These are phyloP conservation scores for Sebastes fasciatus DNA, from an alignment of 2,113 vertebrate genomes.

Conservation along the genomic window DNA sequence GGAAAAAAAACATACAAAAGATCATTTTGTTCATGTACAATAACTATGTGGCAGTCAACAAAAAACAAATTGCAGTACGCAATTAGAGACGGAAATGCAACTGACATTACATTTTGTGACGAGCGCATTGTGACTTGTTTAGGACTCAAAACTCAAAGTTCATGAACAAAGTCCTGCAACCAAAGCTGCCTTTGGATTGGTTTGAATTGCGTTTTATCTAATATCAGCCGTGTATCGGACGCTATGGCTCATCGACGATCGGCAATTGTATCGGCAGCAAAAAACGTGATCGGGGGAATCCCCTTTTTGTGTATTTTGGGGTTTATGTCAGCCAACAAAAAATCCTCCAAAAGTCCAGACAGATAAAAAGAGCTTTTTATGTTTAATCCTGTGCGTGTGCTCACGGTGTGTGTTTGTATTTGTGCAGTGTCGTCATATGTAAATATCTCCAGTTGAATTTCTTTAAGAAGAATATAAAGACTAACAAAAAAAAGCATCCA, in stretches of 20 bases:
- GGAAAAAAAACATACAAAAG: too few species aligned
- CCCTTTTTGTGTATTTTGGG: background rate
- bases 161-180: background rate
- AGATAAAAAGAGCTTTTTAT: background rate
- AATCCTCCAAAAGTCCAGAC: background rate
- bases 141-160: background rate
- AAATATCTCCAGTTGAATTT: background rate
- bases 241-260: too few species aligned
- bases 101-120: too few species aligned
- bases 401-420: background rate
- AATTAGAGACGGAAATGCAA: too few species aligned
- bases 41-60: too few species aligned
- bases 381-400: background rate
- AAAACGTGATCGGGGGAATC: too few species aligned
- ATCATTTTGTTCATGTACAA: too few species aligned
- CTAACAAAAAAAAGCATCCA: background rate
- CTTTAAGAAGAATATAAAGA: background rate
- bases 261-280: too few species aligned
- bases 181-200: background rate
- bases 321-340: background rate
- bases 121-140: background rate
- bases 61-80: too few species aligned
- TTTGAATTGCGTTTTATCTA: background rate
- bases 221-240: too few species aligned
- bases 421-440: background rate